Evolutionary conservation across 1,140 invertebrate species (phyloP).

Genomic region (Brachystomella parvula): DNA sequence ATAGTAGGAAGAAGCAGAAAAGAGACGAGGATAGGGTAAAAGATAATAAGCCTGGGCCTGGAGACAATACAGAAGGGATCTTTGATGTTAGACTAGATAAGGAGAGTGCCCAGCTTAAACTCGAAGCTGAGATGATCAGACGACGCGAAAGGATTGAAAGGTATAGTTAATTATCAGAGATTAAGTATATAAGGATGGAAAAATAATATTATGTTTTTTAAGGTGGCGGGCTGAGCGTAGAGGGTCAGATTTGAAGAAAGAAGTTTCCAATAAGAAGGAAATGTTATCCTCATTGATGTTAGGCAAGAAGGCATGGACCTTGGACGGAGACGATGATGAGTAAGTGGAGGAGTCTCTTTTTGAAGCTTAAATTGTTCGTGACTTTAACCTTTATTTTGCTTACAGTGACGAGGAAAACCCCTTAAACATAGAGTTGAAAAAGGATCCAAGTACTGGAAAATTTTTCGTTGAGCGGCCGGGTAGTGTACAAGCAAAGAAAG

Average conservation of each 20-base stretch:
- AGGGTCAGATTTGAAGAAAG: constrained; percentile 34
- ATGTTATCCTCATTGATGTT: constrained; percentile 24
- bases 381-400: neutral
- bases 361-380: constrained; percentile 40
- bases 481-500: constrained; percentile 44
- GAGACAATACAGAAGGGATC: constrained; percentile 3
- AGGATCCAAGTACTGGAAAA: constrained; percentile 2
- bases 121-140: constrained; percentile 95
- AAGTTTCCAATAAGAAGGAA: constrained; percentile 32
- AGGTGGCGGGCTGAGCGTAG: constrained; percentile 36
- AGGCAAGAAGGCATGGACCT: constrained; percentile 77
- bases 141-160: constrained; percentile 84
- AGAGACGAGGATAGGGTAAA: constrained; percentile 7
- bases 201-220: constrained; percentile 35
- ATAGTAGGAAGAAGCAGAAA: neutral
- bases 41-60: neutral
- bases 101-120: constrained; percentile 63
- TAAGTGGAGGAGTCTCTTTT: constrained; percentile 40
- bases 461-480: neutral
- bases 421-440: neutral
- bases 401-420: neutral
- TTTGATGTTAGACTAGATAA: constrained; percentile 38
- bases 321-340: constrained; percentile 80
- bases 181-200: constrained; percentile 47
- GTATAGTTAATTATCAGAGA: constrained; percentile 42